A percentile compares a stretch with the other conserved stretches of the same genome.
phyloP scores from a whole-genome alignment of 2,113 vertebrate genomes.

The Oreocharis arfaki region DNA sequence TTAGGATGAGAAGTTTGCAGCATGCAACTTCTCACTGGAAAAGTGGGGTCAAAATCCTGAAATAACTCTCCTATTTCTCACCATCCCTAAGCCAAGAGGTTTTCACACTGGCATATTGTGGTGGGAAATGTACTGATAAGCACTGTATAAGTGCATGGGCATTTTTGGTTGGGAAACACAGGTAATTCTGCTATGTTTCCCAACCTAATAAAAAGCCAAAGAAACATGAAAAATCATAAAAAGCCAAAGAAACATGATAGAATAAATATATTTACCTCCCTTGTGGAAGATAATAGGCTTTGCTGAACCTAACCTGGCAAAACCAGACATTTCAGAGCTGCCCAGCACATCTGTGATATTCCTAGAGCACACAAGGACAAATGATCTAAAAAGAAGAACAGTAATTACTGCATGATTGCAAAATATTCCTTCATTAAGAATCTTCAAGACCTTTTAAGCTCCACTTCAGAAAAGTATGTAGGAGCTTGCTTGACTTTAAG shows the following conservation, averaged over 20 bases:
- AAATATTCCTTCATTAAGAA: not conserved
- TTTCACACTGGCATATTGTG: not conserved
- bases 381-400: constrained; percentile 42
- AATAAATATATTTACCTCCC: constrained; percentile 28
- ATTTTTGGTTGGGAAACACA: not conserved
- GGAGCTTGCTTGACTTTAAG: not conserved
- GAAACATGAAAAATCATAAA: not conserved
- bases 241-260: not conserved
- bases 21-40: not conserved
- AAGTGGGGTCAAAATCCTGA: not conserved
- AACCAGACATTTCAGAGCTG: constrained; percentile 14
- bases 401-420: not conserved
- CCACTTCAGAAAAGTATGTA: not conserved
- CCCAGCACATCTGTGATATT: not conserved
- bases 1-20: not conserved
- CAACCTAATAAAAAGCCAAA: not conserved
- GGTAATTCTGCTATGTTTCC: not conserved
- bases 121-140: not conserved
- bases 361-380: constrained; percentile 59
- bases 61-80: not conserved
- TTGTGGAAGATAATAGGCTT: constrained; percentile 23
- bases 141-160: not conserved
- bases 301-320: constrained; percentile 30
- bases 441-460: not conserved
- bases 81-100: not conserved